Percentiles rank a stretch among this genome's conserved stretches.
Conservation (phyloP, 2,797 vertebrate species). For the Somateria mollissima region DNA sequence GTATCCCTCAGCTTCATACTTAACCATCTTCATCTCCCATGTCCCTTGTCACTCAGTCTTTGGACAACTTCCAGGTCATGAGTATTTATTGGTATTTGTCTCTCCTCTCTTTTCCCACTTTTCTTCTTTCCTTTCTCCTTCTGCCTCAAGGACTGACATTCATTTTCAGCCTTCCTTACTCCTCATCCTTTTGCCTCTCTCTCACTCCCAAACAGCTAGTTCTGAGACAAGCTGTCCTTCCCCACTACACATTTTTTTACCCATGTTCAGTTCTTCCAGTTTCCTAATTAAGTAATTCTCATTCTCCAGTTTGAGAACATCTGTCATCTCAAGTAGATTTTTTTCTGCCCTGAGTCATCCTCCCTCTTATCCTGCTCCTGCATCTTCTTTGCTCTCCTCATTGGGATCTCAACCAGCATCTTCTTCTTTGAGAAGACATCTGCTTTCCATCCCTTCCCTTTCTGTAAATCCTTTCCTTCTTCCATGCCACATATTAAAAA, state of each 20-base stretch:
- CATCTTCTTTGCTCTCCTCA: neutral
- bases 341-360: slow-evolving; percentile 25
- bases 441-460: slow-evolving; percentile 5
- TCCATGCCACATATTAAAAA: neutral
- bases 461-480: neutral
- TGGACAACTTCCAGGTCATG: neutral
- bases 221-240: neutral
- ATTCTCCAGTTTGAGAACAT: slow-evolving; percentile 5
- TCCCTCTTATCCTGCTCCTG: neutral
- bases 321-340: neutral
- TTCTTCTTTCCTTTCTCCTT: neutral
- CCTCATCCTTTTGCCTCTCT: neutral
- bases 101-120: neutral
- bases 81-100: neutral
- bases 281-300: slow-evolving; percentile 23
- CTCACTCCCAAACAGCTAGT: neutral
- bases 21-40: neutral
- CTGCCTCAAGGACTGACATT: neutral
- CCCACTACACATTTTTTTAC: neutral
- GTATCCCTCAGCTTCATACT: neutral
- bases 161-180: neutral
- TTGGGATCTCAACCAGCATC: neutral
- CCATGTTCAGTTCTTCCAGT: neutral
- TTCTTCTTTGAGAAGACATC: neutral
- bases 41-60: neutral